These are phyloP conservation scores for Harpalus rubripes DNA, from an alignment of 2,888 invertebrate species.

Conservation along the genomic window DNA sequence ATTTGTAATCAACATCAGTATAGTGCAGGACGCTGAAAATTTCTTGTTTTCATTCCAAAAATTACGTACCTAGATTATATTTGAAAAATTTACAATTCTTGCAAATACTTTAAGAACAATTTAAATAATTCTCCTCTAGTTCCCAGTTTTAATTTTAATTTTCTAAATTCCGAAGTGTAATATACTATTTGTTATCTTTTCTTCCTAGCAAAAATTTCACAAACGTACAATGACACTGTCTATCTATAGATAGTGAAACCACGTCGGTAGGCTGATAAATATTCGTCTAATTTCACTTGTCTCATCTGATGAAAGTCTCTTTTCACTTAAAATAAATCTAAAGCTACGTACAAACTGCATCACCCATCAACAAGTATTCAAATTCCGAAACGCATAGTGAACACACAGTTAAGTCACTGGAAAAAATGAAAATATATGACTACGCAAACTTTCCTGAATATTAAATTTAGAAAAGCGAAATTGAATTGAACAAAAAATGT, in stretches of 20 bases:
- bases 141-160: not conserved
- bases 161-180: not conserved
- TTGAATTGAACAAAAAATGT: not conserved
- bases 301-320: conserved; percentile 13
- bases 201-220: not conserved
- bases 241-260: not conserved
- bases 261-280: not conserved
- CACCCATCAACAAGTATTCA: not conserved
- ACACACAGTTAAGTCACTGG: not conserved
- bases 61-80: too few species aligned
- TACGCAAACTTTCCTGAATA: conserved; percentile 1
- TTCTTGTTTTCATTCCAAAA: too few species aligned
- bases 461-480: conserved; percentile 18
- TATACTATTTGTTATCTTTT: not conserved
- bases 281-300: not conserved
- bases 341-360: not conserved
- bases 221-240: not conserved
- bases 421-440: not conserved
- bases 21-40: too few species aligned
- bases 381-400: conserved; percentile 4
- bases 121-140: not conserved
- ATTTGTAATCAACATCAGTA: too few species aligned
- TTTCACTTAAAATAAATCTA: conserved; percentile 25
- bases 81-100: too few species aligned
- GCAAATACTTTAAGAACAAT: too few species aligned